Evolutionary conservation across 1,140 invertebrate genomes (phyloP).

Genomic region (Trachymyrmex septentrionalis): DNA sequence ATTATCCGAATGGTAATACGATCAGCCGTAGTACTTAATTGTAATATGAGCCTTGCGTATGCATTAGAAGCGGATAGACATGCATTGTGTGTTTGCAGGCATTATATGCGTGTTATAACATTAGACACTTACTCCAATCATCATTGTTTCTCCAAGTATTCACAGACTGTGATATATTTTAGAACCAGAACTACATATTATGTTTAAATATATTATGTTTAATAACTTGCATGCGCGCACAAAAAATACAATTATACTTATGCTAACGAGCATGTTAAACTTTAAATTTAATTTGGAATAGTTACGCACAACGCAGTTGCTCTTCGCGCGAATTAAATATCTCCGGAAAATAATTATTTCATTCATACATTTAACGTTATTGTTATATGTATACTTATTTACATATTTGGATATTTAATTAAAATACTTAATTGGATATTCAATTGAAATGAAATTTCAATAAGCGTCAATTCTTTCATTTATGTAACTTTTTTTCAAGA

Average conservation of each 20-base stretch:
- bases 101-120: constrained; percentile 27
- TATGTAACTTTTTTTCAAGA: not conserved
- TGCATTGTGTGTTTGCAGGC: not conserved
- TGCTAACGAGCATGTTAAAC: not conserved
- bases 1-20: constrained; percentile 63
- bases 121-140: constrained; percentile 23
- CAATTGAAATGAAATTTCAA: not conserved
- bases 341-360: not conserved
- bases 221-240: not conserved
- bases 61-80: constrained; percentile 14
- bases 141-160: constrained; percentile 32
- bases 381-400: not conserved
- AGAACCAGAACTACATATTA: not conserved
- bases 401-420: not conserved
- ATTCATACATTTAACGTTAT: not conserved
- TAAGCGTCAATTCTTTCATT: not conserved
- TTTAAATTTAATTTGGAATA: constrained; percentile 24
- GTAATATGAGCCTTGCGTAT: constrained; percentile 60
- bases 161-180: not conserved
- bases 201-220: constrained; percentile 19
- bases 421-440: constrained; percentile 15
- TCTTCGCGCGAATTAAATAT: not conserved
- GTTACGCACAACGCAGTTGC: not conserved
- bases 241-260: not conserved
- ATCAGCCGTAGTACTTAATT: constrained; percentile 52